A percentile compares a stretch with the other conserved stretches of the same genome.
Evolutionary conservation across 2,797 vertebrate genomes (phyloP).

Genomic region (Acanthornis magna): DNA sequence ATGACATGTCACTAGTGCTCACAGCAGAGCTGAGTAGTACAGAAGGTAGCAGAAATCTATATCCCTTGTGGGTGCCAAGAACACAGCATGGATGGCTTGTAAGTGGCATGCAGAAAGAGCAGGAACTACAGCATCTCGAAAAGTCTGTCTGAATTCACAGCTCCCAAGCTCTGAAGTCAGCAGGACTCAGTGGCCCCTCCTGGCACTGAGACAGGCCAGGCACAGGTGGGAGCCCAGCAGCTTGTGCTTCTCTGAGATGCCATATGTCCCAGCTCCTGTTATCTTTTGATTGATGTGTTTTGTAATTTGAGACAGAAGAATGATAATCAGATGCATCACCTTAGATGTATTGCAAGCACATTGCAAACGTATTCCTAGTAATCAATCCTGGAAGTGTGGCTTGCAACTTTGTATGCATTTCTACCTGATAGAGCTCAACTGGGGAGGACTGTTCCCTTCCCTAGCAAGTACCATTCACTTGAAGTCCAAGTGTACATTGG

Average conservation of each 20-base stretch:
- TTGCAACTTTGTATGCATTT: not conserved
- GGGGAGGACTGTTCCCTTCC: not conserved
- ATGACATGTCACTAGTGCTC: not conserved
- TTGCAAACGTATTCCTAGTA: not conserved
- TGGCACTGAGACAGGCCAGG: not conserved
- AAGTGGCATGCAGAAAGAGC: not conserved
- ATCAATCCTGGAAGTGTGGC: not conserved
- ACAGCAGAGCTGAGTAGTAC: not conserved
- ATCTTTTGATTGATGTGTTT: slow-evolving; percentile 13
- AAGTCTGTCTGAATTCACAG: not conserved
- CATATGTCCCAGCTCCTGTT: not conserved
- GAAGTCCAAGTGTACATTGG: not conserved
- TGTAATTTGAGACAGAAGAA: slow-evolving; percentile 15
- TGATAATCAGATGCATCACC: not conserved
- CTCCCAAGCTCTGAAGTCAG: not conserved
- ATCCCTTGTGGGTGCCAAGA: not conserved
- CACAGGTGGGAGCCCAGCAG: not conserved
- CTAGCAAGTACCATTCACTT: not conserved
- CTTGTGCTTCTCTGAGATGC: not conserved
- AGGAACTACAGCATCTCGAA: not conserved
- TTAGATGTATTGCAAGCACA: not conserved
- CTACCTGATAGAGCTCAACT: not conserved
- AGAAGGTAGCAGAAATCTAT: not conserved
- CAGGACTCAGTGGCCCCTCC: fast-evolving
- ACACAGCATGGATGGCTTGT: not conserved